These are phyloP conservation scores for Elgonia sp. DNA, from an alignment of 2,888 invertebrate species.

Conservation along the genomic window DNA sequence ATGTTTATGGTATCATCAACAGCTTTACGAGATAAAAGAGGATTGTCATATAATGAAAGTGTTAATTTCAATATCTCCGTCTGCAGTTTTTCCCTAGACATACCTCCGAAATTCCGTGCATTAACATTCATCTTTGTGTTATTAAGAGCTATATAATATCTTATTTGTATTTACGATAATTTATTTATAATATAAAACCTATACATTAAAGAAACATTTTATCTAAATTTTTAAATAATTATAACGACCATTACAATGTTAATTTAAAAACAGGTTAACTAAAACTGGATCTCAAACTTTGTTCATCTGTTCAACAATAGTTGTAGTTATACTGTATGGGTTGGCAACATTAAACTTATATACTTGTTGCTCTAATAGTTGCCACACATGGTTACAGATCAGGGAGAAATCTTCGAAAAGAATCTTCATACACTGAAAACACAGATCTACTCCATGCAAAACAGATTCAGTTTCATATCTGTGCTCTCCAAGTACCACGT, in stretches of 20 bases:
- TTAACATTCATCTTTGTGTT: no score
- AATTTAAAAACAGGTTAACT: background rate
- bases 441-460: conserved; percentile 58
- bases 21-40: conserved; percentile 60
- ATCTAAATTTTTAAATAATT: no score
- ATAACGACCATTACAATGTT: no score
- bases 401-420: conserved; percentile 28
- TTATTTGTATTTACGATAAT: background rate
- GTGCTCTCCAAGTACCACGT: conserved; percentile 41
- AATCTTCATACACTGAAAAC: conserved; percentile 59
- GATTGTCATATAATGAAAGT: conserved; percentile 60
- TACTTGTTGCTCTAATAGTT: conserved; percentile 32
- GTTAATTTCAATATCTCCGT: conserved; percentile 65
- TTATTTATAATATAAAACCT: no score
- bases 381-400: conserved; percentile 62
- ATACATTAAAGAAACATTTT: no score
- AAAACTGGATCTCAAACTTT: background rate
- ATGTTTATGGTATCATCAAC: conserved; percentile 48
- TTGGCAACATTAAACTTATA: no score
- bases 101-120: background rate
- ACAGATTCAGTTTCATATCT: conserved; percentile 43
- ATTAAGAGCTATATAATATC: background rate
- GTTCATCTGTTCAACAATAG: no score
- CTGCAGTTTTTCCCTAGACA: conserved; percentile 11
- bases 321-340: no score